Percentiles rank a stretch among this genome's conserved stretches.
phyloP scores from a whole-genome alignment of 1,140 invertebrate species.

The Whitmania pigra region DNA sequence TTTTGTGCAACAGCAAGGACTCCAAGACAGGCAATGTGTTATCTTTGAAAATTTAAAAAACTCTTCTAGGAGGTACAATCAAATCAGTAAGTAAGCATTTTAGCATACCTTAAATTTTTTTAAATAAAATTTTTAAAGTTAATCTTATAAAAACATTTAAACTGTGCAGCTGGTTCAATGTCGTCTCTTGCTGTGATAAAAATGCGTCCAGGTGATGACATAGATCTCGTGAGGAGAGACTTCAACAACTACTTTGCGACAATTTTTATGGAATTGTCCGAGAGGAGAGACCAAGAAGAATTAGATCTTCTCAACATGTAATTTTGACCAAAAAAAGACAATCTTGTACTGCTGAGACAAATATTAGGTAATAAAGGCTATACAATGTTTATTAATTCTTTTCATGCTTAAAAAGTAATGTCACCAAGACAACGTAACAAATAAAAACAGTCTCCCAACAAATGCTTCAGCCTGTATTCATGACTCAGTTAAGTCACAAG shows the following conservation, averaged over 20 bases:
- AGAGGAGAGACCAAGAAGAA: conserved; percentile 8
- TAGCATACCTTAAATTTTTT: background rate
- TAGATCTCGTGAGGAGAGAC: background rate
- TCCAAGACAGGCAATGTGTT: conserved; percentile 38
- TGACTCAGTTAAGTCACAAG: too few species aligned
- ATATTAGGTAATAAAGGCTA: too few species aligned
- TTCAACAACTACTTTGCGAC: background rate
- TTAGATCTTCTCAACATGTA: conserved; percentile 5
- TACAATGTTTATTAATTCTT: too few species aligned
- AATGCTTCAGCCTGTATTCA: too few species aligned
- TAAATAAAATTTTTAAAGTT: background rate
- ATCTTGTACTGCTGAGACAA: too few species aligned
- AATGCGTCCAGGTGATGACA: background rate
- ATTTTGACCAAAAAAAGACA: background rate
- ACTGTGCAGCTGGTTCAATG: background rate
- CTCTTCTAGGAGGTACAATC: background rate
- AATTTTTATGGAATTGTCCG: background rate
- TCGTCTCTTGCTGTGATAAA: background rate
- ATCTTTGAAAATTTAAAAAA: conserved; percentile 26
- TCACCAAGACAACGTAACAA: too few species aligned
- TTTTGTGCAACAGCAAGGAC: conserved; percentile 50
- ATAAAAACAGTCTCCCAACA: too few species aligned
- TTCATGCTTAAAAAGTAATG: too few species aligned
- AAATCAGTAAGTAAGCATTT: background rate
- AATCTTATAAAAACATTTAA: background rate